phyloP scores from a whole-genome alignment of 2,888 invertebrate genomes.

The Pheosia tremula region DNA sequence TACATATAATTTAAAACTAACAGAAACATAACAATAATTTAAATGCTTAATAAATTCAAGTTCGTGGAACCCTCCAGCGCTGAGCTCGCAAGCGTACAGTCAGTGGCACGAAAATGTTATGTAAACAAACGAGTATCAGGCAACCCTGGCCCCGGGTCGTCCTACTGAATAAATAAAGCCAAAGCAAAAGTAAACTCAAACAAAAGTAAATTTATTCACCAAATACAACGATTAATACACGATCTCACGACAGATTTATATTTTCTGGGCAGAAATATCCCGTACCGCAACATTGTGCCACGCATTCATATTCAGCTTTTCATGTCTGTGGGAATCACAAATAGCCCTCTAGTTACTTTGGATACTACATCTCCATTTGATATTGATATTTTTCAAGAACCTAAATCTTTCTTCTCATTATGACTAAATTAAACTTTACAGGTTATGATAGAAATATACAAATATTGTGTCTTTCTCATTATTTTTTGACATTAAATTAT shows the following conservation, averaged over 20 bases:
- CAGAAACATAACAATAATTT: constrained; percentile 30
- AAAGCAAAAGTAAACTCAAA: constrained; percentile 79
- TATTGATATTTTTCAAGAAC: no score
- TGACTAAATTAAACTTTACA: no score
- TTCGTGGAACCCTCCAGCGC: constrained; percentile 58
- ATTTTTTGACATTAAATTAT: neutral
- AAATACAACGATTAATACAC: constrained; percentile 82
- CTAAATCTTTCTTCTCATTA: no score
- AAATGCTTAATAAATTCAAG: constrained; percentile 67
- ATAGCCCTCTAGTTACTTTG: neutral
- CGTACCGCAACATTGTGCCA: neutral
- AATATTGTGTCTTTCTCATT: neutral
- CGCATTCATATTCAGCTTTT: neutral
- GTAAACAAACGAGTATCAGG: constrained; percentile 74
- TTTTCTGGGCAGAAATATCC: constrained; percentile 42
- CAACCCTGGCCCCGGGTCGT: constrained; percentile 70
- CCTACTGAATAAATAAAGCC: constrained; percentile 79
- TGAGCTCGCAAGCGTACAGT: constrained; percentile 41
- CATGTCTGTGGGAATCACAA: neutral
- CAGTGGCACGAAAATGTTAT: constrained; percentile 73
- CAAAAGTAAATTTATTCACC: constrained; percentile 83
- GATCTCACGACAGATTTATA: constrained; percentile 77
- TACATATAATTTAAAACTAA: constrained; percentile 5
- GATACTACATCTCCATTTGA: no score
- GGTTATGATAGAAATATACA: no score